These are phyloP conservation scores for Nysson spinosus DNA, from an alignment of 2,888 invertebrate genomes.

Conservation along the genomic window DNA sequence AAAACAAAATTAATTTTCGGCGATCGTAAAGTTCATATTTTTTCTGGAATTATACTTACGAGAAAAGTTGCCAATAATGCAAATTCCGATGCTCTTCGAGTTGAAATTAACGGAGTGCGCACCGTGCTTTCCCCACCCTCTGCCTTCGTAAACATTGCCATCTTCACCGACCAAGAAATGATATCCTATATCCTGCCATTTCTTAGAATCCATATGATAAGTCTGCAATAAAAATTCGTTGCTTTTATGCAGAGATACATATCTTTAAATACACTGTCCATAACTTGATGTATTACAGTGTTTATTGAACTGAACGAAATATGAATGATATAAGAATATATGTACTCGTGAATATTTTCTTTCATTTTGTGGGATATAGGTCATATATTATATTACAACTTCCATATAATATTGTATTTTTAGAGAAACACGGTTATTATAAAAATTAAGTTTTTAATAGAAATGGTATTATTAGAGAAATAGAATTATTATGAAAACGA, in stretches of 20 bases:
- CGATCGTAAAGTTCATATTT: too few relatives aligned
- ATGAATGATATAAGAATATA: too few relatives aligned
- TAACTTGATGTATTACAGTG: too few relatives aligned
- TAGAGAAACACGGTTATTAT: too few relatives aligned
- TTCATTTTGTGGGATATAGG: neutral
- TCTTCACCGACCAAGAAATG: constrained; percentile 72
- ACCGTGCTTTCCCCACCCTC: constrained; percentile 69
- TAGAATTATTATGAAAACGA: neutral
- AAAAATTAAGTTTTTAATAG: too few relatives aligned
- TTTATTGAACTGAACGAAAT: too few relatives aligned
- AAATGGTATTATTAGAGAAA: too few relatives aligned
- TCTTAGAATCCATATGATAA: constrained; percentile 63
- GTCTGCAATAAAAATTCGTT: constrained; percentile 44
- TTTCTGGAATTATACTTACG: too few relatives aligned
- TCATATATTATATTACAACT: too few relatives aligned
- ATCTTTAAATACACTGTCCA: neutral
- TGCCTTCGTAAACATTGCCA: constrained; percentile 71
- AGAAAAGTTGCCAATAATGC: constrained; percentile 85
- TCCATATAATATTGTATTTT: too few relatives aligned
- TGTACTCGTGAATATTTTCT: too few relatives aligned
- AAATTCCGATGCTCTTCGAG: constrained; percentile 83
- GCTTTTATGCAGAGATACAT: neutral
- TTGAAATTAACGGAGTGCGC: constrained; percentile 79
- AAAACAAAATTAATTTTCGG: too few relatives aligned
- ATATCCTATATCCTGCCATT: constrained; percentile 70